Conservation (phyloP, 2,797 vertebrate genomes). For the Acipenser transmontanus region DNA sequence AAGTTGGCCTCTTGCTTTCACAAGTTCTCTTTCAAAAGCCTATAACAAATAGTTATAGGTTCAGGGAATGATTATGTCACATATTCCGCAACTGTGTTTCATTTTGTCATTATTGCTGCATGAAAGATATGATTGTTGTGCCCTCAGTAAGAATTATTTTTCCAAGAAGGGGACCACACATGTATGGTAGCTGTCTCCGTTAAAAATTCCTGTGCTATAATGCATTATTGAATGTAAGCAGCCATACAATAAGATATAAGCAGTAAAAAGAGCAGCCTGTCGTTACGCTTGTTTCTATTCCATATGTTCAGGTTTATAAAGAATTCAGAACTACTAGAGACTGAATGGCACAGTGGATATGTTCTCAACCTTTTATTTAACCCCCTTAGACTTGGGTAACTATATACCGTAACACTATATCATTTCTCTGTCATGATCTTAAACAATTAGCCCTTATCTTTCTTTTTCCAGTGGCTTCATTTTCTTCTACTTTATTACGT, state of each 20-base stretch:
- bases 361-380: neutral
- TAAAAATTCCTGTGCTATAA: neutral
- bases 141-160: neutral
- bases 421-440: neutral
- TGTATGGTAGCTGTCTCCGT: neutral
- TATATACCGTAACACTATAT: neutral
- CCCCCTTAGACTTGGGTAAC: neutral
- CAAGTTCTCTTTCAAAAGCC: too few relatives aligned
- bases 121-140: neutral
- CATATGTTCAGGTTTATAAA: slow-evolving; percentile 9
- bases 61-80: slow-evolving; percentile 7
- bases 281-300: slow-evolving; percentile 9
- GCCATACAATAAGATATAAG: slow-evolving; percentile 3
- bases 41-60: neutral
- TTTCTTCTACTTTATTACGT: neutral
- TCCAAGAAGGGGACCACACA: neutral
- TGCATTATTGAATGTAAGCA: neutral
- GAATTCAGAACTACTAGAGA: neutral
- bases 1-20: too few relatives aligned
- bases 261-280: neutral
- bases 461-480: neutral
- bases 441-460: neutral
- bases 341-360: neutral
- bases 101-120: neutral
- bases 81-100: slow-evolving; percentile 1